Conservation (phyloP, 2,888 invertebrate genomes). For the Cryptus armator region DNA sequence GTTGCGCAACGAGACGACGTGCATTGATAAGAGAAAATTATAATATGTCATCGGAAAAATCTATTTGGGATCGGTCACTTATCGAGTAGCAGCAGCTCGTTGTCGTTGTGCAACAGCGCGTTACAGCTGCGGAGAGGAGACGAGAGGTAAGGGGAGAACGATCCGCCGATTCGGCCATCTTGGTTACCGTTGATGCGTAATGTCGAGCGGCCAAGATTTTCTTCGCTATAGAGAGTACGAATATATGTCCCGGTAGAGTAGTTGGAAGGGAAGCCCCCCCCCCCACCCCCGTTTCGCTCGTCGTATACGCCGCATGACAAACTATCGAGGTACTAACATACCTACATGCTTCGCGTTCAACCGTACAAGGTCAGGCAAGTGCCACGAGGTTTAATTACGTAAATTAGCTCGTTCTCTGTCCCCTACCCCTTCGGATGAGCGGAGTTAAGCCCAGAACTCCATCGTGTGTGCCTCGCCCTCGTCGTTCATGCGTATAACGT, state of each 20-base stretch:
- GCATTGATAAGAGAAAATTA: conserved; percentile 76
- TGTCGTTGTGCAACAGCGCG: conserved; percentile 69
- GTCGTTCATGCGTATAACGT: conserved; percentile 14
- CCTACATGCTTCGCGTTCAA: conserved; percentile 71
- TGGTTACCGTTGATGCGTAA: not conserved
- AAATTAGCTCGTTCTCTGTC: conserved; percentile 77
- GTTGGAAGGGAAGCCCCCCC: conserved; percentile 68
- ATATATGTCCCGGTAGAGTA: conserved; percentile 41
- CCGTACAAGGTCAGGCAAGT: conserved; percentile 81
- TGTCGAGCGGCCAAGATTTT: conserved; percentile 28
- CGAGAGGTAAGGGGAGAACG: not conserved
- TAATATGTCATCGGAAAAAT: conserved; percentile 80
- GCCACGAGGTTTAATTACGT: conserved; percentile 82
- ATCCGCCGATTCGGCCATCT: conserved; percentile 3
- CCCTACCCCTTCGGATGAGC: conserved; percentile 49
- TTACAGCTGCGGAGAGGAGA: not conserved
- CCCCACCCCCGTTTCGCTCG: conserved; percentile 37
- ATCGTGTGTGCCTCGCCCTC: conserved; percentile 30
- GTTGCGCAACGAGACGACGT: conserved; percentile 63
- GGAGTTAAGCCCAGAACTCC: conserved; percentile 25
- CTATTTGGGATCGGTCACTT: conserved; percentile 81
- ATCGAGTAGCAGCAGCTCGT: conserved; percentile 74
- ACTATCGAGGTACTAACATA: conserved; percentile 8
- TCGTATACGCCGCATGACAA: conserved; percentile 32
- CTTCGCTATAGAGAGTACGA: conserved; percentile 62